These are phyloP conservation scores for Pogonognathellus flavescens DNA, from an alignment of 1,140 invertebrate genomes.

Conservation along the genomic window DNA sequence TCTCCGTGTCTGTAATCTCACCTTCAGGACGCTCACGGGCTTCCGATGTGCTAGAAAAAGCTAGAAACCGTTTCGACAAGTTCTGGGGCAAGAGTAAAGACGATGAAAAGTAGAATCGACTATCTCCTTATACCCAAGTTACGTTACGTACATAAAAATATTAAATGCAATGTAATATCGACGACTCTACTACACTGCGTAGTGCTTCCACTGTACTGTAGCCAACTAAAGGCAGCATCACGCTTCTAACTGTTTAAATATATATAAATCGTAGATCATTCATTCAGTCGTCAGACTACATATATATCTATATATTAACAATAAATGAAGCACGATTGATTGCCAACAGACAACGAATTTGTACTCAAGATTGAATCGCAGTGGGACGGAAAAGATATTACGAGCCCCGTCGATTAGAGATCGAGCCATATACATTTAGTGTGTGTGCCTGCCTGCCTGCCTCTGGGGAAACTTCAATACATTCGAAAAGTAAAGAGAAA, in stretches of 20 bases:
- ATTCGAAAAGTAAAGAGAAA: background rate
- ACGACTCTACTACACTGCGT: constrained; percentile 42
- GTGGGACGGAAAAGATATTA: background rate
- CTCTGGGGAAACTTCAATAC: background rate
- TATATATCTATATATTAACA: background rate
- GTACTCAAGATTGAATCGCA: background rate
- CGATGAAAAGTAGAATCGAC: constrained; percentile 60
- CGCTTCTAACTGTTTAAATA: background rate
- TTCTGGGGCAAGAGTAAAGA: constrained; percentile 80
- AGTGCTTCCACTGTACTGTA: constrained; percentile 46
- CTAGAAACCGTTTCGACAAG: constrained; percentile 85
- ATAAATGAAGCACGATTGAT: background rate
- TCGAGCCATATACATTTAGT: background rate
- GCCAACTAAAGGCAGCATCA: constrained; percentile 34
- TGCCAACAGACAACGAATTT: constrained; percentile 45
- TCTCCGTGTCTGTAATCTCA: constrained; percentile 67
- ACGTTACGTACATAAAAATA: background rate
- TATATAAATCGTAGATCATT: constrained; percentile 24
- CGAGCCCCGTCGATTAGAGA: background rate
- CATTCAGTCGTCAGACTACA: constrained; percentile 23
- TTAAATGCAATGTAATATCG: constrained; percentile 7
- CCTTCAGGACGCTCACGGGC: constrained; percentile 72
- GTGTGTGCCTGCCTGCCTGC: background rate
- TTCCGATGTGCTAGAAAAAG: constrained; percentile 84
- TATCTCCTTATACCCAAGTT: background rate